Evolutionary conservation across 2,113 vertebrate species (phyloP).

Genomic region (Eurypyga helias): DNA sequence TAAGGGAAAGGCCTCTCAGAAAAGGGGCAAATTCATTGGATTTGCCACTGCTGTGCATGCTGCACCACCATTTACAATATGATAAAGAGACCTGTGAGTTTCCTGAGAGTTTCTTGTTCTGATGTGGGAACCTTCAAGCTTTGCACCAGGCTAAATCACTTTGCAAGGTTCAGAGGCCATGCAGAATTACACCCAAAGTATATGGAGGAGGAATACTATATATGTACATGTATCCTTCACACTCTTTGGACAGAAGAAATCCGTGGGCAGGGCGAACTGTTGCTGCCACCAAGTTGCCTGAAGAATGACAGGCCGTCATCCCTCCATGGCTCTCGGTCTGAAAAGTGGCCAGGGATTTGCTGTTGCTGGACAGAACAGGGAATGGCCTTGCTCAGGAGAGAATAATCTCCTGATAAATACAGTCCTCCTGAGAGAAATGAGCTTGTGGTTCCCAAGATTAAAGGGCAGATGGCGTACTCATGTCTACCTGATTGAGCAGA

Average conservation of each 20-base stretch:
- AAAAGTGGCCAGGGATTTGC: background rate
- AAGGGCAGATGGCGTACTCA: accelerated
- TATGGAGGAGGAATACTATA: background rate
- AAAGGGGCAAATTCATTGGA: accelerated
- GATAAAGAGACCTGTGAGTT: background rate
- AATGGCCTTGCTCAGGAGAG: background rate
- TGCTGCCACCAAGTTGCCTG: background rate
- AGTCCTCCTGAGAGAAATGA: background rate
- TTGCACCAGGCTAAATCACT: background rate
- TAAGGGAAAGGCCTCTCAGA: background rate
- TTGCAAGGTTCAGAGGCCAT: background rate
- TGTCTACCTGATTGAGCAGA: background rate
- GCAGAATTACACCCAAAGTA: background rate
- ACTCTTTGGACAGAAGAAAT: background rate
- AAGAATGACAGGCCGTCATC: background rate
- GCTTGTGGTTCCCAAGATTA: background rate
- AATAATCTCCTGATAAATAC: background rate
- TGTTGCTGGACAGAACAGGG: background rate
- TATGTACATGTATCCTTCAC: background rate
- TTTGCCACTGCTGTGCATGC: background rate
- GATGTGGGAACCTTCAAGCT: background rate
- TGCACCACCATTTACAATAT: background rate
- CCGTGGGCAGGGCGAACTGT: background rate
- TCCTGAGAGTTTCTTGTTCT: background rate
- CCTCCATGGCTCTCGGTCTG: background rate